Evolutionary conservation across 2,888 invertebrate genomes (phyloP).

Genomic region (Lycophotia porphyrea): DNA sequence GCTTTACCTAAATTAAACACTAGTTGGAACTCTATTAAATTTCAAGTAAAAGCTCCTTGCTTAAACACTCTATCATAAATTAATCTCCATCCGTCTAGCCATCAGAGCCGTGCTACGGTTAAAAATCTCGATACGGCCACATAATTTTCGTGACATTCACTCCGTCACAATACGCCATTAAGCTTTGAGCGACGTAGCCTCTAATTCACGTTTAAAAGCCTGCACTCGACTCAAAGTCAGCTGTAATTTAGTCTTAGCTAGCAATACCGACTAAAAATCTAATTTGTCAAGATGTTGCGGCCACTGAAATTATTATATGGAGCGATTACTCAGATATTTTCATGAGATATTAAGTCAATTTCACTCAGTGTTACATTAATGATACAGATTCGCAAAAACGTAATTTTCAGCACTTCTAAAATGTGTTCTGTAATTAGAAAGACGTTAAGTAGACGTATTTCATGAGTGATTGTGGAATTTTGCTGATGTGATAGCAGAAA

Average conservation of each 20-base stretch:
- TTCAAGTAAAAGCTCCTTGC: constrained; percentile 19
- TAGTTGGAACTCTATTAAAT: constrained; percentile 8
- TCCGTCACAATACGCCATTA: constrained; percentile 89
- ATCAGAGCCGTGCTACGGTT: constrained; percentile 59
- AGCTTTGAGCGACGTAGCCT: constrained; percentile 85
- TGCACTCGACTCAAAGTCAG: constrained; percentile 89
- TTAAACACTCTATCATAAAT: constrained; percentile 47
- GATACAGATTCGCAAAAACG: constrained; percentile 63
- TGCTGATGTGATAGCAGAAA: constrained; percentile 44
- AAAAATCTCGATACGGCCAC: constrained; percentile 78
- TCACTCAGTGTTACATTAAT: constrained; percentile 63
- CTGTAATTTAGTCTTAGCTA: constrained; percentile 88
- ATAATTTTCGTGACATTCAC: constrained; percentile 87
- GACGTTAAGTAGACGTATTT: constrained; percentile 61
- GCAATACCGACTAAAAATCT: constrained; percentile 88
- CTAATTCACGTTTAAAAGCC: constrained; percentile 90
- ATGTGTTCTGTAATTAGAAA: constrained; percentile 60
- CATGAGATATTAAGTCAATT: constrained; percentile 61
- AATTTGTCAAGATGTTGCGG: constrained; percentile 88
- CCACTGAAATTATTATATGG: constrained; percentile 63
- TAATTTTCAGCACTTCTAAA: constrained; percentile 62
- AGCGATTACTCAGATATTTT: constrained; percentile 65
- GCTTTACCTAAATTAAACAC: neutral
- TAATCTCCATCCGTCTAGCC: constrained; percentile 52
- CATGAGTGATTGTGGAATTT: constrained; percentile 53